phyloP scores from a whole-genome alignment of 2,113 vertebrate genomes.

The Thunnus maccoyii region DNA sequence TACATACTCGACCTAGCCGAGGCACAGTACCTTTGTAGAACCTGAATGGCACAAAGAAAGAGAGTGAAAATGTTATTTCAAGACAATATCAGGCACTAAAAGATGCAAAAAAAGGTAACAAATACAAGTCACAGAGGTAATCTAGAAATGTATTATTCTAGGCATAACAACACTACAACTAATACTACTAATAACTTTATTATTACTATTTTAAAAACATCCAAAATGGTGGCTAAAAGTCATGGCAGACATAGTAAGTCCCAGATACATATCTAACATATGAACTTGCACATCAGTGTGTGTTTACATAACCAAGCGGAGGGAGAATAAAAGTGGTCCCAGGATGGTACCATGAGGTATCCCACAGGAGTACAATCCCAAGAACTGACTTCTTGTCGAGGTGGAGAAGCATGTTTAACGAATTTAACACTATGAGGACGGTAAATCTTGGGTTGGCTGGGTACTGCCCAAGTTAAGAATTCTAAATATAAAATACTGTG shows the following conservation, averaged over 20 bases:
- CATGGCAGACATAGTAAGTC: background rate
- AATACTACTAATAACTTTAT: no score
- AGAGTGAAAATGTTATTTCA: background rate
- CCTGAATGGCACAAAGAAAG: constrained; percentile 73
- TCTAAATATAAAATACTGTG: no score
- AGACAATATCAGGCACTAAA: background rate
- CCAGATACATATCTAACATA: background rate
- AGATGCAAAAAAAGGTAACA: background rate
- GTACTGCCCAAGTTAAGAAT: no score
- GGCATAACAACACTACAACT: no score
- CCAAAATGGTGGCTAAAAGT: no score
- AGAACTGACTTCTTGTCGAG: no score
- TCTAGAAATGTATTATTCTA: background rate
- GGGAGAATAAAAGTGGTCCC: background rate
- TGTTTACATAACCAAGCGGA: background rate
- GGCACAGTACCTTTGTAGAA: constrained; percentile 98
- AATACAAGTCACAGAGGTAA: background rate
- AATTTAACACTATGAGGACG: no score
- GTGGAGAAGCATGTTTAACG: no score
- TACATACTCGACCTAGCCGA: constrained; percentile 93
- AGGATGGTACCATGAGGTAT: background rate
- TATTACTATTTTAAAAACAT: no score
- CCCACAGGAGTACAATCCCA: background rate
- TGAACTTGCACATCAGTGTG: background rate
- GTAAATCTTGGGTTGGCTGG: no score